Percentiles rank a stretch among this genome's conserved stretches.
phyloP scores from a whole-genome alignment of 1,140 invertebrate species.

The Drosophila sproati region DNA sequence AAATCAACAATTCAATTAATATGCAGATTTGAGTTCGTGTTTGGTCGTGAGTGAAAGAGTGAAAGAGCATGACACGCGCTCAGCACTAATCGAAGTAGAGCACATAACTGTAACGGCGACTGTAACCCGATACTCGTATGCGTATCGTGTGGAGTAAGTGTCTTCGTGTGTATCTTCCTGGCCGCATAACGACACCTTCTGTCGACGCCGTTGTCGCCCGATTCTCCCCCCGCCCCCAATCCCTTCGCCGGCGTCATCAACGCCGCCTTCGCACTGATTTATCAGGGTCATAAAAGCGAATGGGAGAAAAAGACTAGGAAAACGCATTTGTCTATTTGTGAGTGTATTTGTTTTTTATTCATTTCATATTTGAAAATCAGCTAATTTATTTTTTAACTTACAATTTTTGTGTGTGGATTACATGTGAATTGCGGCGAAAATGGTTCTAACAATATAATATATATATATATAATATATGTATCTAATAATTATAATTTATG shows the following conservation, averaged over 20 bases:
- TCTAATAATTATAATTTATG: constrained; percentile 33
- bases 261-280: constrained; percentile 48
- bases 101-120: constrained; percentile 17
- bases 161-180: constrained; percentile 32
- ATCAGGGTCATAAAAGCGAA: constrained; percentile 59
- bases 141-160: constrained; percentile 1
- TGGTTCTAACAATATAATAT: constrained; percentile 68
- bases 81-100: constrained; percentile 14
- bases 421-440: constrained; percentile 49
- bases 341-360: constrained; percentile 39
- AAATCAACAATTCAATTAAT: not conserved
- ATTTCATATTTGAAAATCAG: constrained; percentile 71
- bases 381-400: constrained; percentile 70
- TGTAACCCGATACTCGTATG: constrained; percentile 28
- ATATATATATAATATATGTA: constrained; percentile 8
- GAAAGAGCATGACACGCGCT: constrained; percentile 5
- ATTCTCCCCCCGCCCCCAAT: too few species aligned
- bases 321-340: constrained; percentile 52
- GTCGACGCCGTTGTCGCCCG: constrained; percentile 44
- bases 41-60: constrained; percentile 8
- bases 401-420: constrained; percentile 59
- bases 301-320: constrained; percentile 9
- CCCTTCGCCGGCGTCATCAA: too few species aligned
- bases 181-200: constrained; percentile 56
- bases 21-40: not conserved